Percentiles rank a stretch among this genome's conserved stretches.
These are phyloP conservation scores for Enteromius treurensis DNA, from an alignment of 2,797 vertebrate species.

Conservation along the genomic window DNA sequence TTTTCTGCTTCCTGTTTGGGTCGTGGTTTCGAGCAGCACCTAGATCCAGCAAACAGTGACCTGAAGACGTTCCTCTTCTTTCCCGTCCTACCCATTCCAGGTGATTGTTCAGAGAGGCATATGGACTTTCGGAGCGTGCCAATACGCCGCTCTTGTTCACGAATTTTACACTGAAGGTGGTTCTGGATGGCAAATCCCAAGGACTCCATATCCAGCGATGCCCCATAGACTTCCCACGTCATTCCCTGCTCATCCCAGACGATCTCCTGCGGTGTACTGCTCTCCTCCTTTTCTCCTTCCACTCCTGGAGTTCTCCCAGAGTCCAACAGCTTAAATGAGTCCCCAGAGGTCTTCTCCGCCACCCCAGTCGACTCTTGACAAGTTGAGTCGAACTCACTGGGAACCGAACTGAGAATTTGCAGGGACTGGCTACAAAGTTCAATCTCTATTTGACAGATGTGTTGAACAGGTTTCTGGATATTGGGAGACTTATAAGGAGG, in stretches of 20 bases:
- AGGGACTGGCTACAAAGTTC: slow-evolving; percentile 61
- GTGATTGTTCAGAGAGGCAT: slow-evolving; percentile 45
- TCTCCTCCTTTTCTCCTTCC: neutral
- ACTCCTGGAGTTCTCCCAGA: neutral
- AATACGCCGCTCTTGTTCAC: slow-evolving; percentile 83
- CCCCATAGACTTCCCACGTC: slow-evolving; percentile 98
- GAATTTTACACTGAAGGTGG: slow-evolving; percentile 95
- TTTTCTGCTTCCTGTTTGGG: slow-evolving; percentile 15
- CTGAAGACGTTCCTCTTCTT: slow-evolving; percentile 81
- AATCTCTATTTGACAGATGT: slow-evolving; percentile 70
- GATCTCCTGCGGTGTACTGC: slow-evolving; percentile 77
- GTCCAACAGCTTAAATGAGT: neutral
- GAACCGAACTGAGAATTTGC: slow-evolving; percentile 22
- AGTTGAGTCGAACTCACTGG: neutral
- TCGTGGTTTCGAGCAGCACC: slow-evolving; percentile 77
- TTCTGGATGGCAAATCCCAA: slow-evolving; percentile 97
- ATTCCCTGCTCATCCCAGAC: slow-evolving; percentile 91
- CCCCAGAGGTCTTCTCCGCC: neutral
- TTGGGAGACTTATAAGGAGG: slow-evolving; percentile 51
- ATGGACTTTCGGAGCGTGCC: slow-evolving; percentile 45
- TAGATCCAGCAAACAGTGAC: slow-evolving; percentile 78
- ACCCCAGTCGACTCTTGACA: too few species aligned
- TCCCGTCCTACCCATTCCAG: slow-evolving; percentile 82
- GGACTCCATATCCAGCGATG: slow-evolving; percentile 92
- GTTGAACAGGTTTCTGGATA: slow-evolving; percentile 42